Base-by-base conservation (phyloP, 2,888 invertebrate genomes). In the Xanthorhoe designata region DNA sequence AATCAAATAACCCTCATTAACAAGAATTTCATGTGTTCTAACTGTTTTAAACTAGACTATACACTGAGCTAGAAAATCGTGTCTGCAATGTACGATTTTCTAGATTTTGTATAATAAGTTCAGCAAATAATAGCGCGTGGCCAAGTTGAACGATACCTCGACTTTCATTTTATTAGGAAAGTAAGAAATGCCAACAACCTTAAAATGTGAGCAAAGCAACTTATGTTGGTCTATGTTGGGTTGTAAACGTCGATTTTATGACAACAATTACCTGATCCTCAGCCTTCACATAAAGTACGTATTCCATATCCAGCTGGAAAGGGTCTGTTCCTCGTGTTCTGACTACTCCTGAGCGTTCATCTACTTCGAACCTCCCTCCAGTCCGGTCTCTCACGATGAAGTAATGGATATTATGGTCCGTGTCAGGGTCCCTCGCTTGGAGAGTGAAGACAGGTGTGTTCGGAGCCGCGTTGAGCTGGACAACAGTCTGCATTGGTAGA, bases 391-490 rank as follows among this genome's bases (percentile, higher is more conserved):
- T 94, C 32, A 98, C 98, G 77, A 99, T 98, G 92, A 98, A 98
- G 89, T 99, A 98, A 87, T 98, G 98, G 72, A 99, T 98, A 85
- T 98, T 98, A 87, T 98, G 98, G 91, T 98, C 98, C 0, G 98
- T 98, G 85, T 99, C 98, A 2, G 99, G 99, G 88, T 99, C 99
- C 73, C 98, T 94, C 15, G 99, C 99, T 87, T 98, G 98, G 29
- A 99, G 95, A n/a, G 98, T 98, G 91, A 98, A 99, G 4, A 99
- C 98, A 5, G 98, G 98, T 0, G 98, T 98, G 87, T 98, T 99
- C 47, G 98, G 97, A 3, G 98, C 97, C 3, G 99, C 98, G 86
- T 99, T 99, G 61, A 98, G 95, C 83, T 99, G 98, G 0, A 99
- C 98, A 68, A 99, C 98, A 0, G 99, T 98, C 90, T 99, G 98